Evolutionary conservation across 2,113 vertebrate genomes (phyloP).

Genomic region (Urocolius indicus): DNA sequence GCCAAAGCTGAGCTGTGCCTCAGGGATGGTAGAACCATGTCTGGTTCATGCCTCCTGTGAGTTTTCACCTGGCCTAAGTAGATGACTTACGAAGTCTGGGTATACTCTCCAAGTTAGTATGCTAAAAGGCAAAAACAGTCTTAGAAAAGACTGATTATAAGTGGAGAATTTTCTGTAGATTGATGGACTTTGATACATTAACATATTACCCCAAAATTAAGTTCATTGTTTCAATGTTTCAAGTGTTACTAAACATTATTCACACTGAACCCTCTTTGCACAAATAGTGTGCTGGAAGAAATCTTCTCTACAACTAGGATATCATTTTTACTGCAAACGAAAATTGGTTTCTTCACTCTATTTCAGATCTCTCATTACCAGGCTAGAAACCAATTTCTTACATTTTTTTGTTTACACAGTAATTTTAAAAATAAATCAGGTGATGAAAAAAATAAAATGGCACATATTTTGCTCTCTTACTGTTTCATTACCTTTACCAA

Average conservation of each 20-base stretch:
- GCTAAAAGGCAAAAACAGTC: neutral
- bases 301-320: neutral
- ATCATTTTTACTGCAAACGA: neutral
- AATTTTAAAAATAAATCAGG: neutral
- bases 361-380: neutral
- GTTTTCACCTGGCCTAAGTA: neutral
- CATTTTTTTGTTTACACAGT: neutral
- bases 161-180: rapidly evolving
- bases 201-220: neutral
- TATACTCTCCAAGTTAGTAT: neutral
- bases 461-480: neutral
- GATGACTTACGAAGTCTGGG: neutral
- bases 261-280: neutral
- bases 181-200: neutral
- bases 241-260: neutral
- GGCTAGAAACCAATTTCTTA: neutral
- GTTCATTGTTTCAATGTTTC: neutral
- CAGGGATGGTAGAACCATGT: neutral
- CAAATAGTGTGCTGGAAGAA: neutral
- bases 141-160: neutral
- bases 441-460: neutral
- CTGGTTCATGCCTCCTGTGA: neutral
- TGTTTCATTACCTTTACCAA: neutral
- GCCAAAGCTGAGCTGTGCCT: neutral
- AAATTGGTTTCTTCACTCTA: neutral